Base-by-base conservation (phyloP, 2,888 invertebrate species). In the Xylota sylvarum region DNA sequence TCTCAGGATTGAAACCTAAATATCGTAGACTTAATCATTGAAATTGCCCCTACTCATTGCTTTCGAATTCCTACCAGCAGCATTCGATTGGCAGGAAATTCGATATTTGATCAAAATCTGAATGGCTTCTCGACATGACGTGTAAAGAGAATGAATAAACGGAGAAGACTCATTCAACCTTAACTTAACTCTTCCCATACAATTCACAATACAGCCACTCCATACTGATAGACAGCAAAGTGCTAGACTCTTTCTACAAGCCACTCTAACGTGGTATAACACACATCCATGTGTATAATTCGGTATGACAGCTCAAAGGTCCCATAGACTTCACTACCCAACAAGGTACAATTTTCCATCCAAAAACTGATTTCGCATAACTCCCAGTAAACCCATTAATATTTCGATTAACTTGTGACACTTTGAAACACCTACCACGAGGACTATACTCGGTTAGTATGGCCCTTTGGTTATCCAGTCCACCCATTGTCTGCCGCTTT, bases 371-470 rank as follows among this genome's bases (percentile, higher is more conserved):
- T 62, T 52, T 65, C 55, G 30, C 43, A 55, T 27, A 43, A 35
- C 19, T 60, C 37, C 56, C n/a, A n/a, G 48, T 73, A 84, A 88
- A 79, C 87, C 84, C 79, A 88, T 88, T 88, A 88, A 88, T 84
- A 88, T 88, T 88, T 87, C 87, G 88, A 88, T 88, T 88, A 88
- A 79, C 88, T 88, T 83, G 77, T 88, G 88, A 85, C 85, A 86
- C 88, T 85, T 85, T 88, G 82, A 74, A 73, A 60, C 65, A 48
- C 58, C 80, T 27, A 79, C 27, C 23, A 27, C 48, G 48, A 48
- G 35, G 10, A 46, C 2, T 4, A 12, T 17, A 58, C 32, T 43
- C 12, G 14, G 27, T 17, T 40, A 23, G n/a, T n/a, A n/a, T n/a
- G n/a, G n/a, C 14, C 14, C 27, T 5, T 27, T 14, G 50, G 9